Conservation (phyloP, 2,797 vertebrate genomes). For the Garrulus glandarius region DNA sequence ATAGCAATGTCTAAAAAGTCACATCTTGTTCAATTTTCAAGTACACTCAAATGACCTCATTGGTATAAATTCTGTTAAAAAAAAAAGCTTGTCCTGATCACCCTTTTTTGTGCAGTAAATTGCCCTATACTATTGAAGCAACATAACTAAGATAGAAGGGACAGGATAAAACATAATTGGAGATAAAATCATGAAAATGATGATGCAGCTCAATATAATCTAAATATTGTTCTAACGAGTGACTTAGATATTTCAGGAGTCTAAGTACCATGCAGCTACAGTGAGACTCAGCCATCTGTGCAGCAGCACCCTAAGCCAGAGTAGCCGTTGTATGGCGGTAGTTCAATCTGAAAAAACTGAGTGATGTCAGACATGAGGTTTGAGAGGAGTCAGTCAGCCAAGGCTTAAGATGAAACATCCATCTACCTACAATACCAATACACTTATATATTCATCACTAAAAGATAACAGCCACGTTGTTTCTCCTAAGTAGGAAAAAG, state of each 20-base stretch:
- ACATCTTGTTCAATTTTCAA: background rate
- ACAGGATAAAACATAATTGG: background rate
- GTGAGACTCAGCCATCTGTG: background rate
- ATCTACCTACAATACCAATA: background rate
- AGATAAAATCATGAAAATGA: background rate
- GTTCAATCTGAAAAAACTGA: background rate
- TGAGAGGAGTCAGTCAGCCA: background rate
- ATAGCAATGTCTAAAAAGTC: background rate
- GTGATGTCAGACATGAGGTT: background rate
- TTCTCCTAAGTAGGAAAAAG: constrained; percentile 5
- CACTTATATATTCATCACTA: background rate
- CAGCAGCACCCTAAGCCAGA: background rate
- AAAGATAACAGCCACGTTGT: background rate
- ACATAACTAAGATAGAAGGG: background rate
- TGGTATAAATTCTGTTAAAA: background rate
- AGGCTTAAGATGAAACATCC: background rate
- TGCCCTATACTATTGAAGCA: background rate
- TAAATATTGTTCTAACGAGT: background rate
- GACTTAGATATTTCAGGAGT: background rate
- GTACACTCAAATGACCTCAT: background rate
- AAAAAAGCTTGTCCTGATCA: background rate
- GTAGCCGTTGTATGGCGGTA: background rate
- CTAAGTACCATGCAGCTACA: background rate
- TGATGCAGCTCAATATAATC: background rate
- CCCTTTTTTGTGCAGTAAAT: background rate